Conservation (phyloP, 2,113 vertebrate species). For the Raja brachyura region DNA sequence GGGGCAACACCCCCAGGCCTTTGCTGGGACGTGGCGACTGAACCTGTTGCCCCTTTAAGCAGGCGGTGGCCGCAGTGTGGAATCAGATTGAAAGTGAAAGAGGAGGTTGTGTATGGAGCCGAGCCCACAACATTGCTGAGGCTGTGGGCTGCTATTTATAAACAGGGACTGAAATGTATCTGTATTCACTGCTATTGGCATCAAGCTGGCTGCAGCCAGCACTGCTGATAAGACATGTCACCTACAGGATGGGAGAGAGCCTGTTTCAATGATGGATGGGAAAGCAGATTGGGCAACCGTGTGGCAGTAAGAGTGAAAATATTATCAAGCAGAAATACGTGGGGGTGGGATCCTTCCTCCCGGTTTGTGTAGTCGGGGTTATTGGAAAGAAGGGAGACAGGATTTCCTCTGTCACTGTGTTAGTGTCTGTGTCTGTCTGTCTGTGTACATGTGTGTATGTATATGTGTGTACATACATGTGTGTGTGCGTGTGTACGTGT, state of each 20-base stretch:
- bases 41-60: neutral
- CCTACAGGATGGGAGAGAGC: neutral
- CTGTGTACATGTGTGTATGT: too few relatives aligned
- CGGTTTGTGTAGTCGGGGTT: too few relatives aligned
- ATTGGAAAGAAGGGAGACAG: neutral
- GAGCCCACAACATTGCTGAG: neutral
- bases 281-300: neutral
- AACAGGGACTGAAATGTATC: neutral
- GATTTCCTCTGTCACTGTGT: neutral
- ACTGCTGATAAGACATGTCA: neutral
- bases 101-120: neutral
- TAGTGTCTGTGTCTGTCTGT: too few relatives aligned
- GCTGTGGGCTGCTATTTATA: constrained; percentile 1
- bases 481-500: too few relatives aligned
- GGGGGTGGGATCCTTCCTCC: neutral
- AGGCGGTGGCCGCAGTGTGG: neutral
- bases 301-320: neutral
- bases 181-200: neutral
- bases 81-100: neutral
- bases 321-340: neutral
- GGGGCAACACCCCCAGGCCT: too few relatives aligned
- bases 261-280: neutral
- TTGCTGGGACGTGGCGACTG: too few relatives aligned
- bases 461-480: too few relatives aligned
- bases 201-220: neutral